A percentile compares a stretch with the other conserved stretches of the same genome.
These are phyloP conservation scores for Acheta domesticus DNA, from an alignment of 2,888 invertebrate genomes.

Conservation along the genomic window DNA sequence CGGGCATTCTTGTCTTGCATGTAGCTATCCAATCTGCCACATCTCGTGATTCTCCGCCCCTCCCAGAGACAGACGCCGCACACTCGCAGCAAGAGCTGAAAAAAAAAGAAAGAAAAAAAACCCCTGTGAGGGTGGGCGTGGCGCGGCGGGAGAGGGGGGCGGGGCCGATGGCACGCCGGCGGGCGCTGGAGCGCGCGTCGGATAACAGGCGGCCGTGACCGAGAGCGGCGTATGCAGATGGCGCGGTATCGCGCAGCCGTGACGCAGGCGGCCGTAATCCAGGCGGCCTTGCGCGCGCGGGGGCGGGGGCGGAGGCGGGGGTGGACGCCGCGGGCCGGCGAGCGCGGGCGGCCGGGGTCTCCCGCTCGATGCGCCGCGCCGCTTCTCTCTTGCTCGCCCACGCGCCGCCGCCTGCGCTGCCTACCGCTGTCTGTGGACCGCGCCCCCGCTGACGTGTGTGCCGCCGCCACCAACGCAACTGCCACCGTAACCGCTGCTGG, in stretches of 20 bases:
- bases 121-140: no score
- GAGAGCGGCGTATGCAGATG: neutral
- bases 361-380: neutral
- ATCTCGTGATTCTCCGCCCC: no score
- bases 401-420: neutral
- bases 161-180: no score
- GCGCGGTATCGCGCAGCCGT: slow-evolving; percentile 5
- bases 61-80: no score
- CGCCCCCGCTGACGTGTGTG: no score
- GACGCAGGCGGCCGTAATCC: slow-evolving; percentile 2
- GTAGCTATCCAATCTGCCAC: no score
- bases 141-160: no score
- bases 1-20: no score
- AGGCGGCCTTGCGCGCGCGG: neutral
- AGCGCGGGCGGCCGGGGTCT: neutral
- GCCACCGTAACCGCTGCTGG: no score
- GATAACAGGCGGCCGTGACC: slow-evolving; percentile 9
- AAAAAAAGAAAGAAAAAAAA: no score
- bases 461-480: no score
- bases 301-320: neutral
- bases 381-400: neutral
- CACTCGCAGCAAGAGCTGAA: no score
- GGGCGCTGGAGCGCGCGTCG: neutral
- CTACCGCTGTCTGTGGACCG: neutral
- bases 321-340: neutral